Base-by-base conservation (phyloP, 2,113 vertebrate species). In the Manacus vitellinus region DNA sequence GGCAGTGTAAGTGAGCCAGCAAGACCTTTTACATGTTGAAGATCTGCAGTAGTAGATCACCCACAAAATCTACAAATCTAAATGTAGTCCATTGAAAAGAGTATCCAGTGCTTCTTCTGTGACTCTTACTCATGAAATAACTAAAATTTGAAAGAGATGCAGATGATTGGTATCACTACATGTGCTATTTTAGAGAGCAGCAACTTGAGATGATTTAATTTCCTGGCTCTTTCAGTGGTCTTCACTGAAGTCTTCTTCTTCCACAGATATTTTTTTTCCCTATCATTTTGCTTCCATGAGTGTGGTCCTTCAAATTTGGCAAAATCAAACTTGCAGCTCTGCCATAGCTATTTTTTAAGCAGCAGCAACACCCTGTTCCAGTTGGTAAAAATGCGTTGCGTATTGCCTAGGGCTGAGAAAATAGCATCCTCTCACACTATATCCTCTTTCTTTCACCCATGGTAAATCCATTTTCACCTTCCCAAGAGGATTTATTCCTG, bases 401-500 rank as follows among this genome's bases (percentile, higher is more conserved):
- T 78, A 43, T 72, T 92, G 65, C 95, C 85, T 58, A 44, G 88
- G 65, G 79, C 72, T 84, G 47, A 92, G 83, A 92, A 94, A 92
- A 92, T 54, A 61, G 79, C 31, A 54, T 90, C 85, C 30, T 92
- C 56, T 95, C 88, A 87, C 72, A 78, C 65, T 81, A 5, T 59
- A 86, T 59, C 67, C 47, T 89, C 88, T 94, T 74, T 81, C 49
- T 74, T 95, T 88, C 37, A 63, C 37, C 72, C 43, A 5, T 43
- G 16, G 65, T 72, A 84, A 92, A 87, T 90, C 59, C 39, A 77
- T 90, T 96, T 94, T 89, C 73, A 89, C 28, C 28, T 91, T 96
- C 83, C 80, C 94, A 84, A 49, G 95, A 75, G 55, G 25, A 67
- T 91, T 88, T 86, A 44, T 78, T 85, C 41, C 55, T 58, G 61